phyloP scores from a whole-genome alignment of 2,888 invertebrate genomes.

The Listrodromus nycthemerus region DNA sequence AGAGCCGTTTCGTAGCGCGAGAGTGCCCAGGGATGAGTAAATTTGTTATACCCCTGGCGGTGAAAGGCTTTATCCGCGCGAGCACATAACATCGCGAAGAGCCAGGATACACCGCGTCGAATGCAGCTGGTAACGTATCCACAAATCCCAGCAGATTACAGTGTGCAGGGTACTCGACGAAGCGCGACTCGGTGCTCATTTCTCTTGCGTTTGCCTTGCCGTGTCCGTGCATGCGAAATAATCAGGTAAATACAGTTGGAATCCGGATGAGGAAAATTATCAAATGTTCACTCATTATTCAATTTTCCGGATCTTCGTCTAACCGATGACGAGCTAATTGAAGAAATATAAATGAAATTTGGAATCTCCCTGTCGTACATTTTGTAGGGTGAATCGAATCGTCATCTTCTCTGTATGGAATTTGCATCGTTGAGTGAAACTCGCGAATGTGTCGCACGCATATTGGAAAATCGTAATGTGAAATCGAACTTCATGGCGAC shows the following conservation, averaged over 20 bases:
- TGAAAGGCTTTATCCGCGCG: conserved; percentile 31
- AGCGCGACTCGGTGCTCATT: conserved; percentile 17
- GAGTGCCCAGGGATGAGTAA: conserved; percentile 14
- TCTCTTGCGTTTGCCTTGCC: conserved; percentile 22
- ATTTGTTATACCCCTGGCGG: conserved; percentile 22
- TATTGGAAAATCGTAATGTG: no score
- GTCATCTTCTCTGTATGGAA: no score
- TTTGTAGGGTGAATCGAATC: no score
- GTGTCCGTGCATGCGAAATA: conserved; percentile 30
- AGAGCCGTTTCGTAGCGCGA: conserved; percentile 1
- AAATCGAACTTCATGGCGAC: no score
- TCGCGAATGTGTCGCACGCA: no score
- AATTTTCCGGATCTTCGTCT: conserved; percentile 15
- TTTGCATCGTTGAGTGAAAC: no score
- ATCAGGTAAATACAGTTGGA: conserved; percentile 22
- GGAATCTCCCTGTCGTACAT: no score
- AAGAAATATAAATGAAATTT: no score
- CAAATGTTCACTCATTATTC: conserved; percentile 37
- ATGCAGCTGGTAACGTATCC: conserved; percentile 53
- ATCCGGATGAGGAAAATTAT: neutral
- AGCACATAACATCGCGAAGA: conserved; percentile 34
- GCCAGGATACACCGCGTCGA: conserved; percentile 22
- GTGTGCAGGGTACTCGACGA: conserved; percentile 22
- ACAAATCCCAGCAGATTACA: conserved; percentile 56
- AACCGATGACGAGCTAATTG: no score